Percentiles rank a stretch among this genome's conserved stretches.
phyloP scores from a whole-genome alignment of 2,888 invertebrate genomes.

The Crocallis elinguaria region DNA sequence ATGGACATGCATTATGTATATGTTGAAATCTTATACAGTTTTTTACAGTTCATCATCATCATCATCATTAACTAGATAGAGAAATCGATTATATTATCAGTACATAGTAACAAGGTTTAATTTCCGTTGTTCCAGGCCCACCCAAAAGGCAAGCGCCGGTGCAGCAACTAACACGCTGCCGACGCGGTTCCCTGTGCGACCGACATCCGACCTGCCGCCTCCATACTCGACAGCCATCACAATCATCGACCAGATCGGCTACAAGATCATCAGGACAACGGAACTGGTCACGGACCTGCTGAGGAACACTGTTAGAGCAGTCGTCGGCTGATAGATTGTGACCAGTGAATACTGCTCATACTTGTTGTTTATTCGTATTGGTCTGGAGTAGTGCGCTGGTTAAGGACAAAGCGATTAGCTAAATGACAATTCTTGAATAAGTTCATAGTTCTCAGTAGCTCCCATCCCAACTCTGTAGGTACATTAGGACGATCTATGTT shows the following conservation, averaged over 20 bases:
- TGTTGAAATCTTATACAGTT: too few species aligned
- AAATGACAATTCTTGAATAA: too few species aligned
- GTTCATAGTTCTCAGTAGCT: too few species aligned
- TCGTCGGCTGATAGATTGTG: conserved; percentile 61
- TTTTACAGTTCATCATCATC: too few species aligned
- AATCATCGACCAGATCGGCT: conserved; percentile 77
- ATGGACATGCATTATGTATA: too few species aligned
- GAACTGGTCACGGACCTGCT: conserved; percentile 76
- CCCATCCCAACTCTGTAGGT: too few species aligned
- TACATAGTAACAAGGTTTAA: background rate
- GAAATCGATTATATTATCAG: too few species aligned
- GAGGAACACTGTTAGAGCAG: conserved; percentile 76
- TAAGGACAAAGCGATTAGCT: too few species aligned
- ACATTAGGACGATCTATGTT: too few species aligned
- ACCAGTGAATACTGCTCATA: background rate
- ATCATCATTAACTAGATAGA: too few species aligned
- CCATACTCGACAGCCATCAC: conserved; percentile 74
- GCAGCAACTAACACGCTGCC: conserved; percentile 58
- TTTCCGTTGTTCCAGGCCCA: conserved; percentile 59
- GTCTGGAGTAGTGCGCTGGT: too few species aligned
- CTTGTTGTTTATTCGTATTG: too few species aligned
- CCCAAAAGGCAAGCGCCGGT: conserved; percentile 41
- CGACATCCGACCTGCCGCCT: conserved; percentile 52
- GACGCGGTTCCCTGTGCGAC: conserved; percentile 65
- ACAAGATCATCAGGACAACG: conserved; percentile 78